These are phyloP conservation scores for Plodia interpunctella DNA, from an alignment of 1,140 invertebrate genomes.

Conservation along the genomic window DNA sequence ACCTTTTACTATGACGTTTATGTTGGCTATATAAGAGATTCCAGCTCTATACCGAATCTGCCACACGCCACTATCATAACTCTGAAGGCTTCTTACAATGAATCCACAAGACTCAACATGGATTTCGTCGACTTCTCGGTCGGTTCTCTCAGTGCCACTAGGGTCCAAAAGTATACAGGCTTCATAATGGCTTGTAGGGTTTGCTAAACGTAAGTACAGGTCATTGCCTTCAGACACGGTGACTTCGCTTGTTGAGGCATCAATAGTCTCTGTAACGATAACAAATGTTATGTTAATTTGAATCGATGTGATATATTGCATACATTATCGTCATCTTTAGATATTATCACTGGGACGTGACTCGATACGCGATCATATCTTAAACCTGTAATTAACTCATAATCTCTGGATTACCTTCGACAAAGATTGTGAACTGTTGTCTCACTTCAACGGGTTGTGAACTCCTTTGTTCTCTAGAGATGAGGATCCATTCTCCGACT, in stretches of 20 bases:
- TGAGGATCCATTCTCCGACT: too few relatives aligned
- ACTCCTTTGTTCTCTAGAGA: too few relatives aligned
- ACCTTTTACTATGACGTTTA: slow-evolving; percentile 45
- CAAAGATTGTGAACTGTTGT: background rate
- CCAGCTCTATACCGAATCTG: slow-evolving; percentile 39
- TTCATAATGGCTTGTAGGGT: slow-evolving; percentile 28
- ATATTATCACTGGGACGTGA: too few relatives aligned
- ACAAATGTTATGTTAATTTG: background rate
- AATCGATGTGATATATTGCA: background rate
- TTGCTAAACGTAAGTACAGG: slow-evolving; percentile 39
- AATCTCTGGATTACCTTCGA: too few relatives aligned
- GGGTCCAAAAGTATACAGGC: slow-evolving; percentile 45
- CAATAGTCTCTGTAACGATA: slow-evolving; percentile 41
- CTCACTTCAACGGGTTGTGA: too few relatives aligned
- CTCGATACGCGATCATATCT: too few relatives aligned
- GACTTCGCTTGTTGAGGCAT: slow-evolving; percentile 34
- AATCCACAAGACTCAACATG: slow-evolving; percentile 35
- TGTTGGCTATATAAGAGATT: slow-evolving; percentile 37
- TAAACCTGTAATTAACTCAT: too few relatives aligned
- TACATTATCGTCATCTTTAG: too few relatives aligned
- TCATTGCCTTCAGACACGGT: slow-evolving; percentile 43
- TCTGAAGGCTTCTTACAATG: slow-evolving; percentile 30
- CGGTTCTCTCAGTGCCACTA: slow-evolving; percentile 20
- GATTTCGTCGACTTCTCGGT: slow-evolving; percentile 21
- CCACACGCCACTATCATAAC: slow-evolving; percentile 39